These are phyloP conservation scores for Trissoscelio sp. DNA, from an alignment of 2,888 invertebrate species.

Conservation along the genomic window DNA sequence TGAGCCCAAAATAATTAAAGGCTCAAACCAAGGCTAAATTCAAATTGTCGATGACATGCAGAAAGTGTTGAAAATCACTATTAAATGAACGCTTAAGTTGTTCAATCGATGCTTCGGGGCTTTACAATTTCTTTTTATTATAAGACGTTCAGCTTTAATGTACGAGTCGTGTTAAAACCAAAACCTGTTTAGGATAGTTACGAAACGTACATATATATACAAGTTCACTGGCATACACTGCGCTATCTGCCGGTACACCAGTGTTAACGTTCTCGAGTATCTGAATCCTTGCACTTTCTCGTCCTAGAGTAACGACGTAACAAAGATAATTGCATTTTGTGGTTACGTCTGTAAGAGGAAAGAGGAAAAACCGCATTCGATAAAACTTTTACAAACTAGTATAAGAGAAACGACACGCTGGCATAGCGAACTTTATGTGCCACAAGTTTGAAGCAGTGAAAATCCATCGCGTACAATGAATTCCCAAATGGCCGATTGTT, in stretches of 20 bases:
- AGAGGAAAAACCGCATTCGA: slow-evolving; percentile 74
- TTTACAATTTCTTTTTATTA: slow-evolving; percentile 51
- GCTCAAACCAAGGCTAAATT: too few relatives aligned
- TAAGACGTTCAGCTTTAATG: slow-evolving; percentile 77
- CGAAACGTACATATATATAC: slow-evolving; percentile 63
- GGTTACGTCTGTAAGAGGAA: slow-evolving; percentile 64
- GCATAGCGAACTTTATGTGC: slow-evolving; percentile 53
- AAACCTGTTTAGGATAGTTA: slow-evolving; percentile 79
- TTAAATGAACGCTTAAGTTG: neutral
- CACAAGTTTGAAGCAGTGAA: slow-evolving; percentile 38
- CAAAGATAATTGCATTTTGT: slow-evolving; percentile 77
- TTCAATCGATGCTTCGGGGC: neutral
- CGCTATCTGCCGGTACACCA: slow-evolving; percentile 37
- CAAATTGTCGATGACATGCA: too few relatives aligned
- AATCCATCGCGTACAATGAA: slow-evolving; percentile 56
- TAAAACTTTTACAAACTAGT: slow-evolving; percentile 75
- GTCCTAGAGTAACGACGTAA: slow-evolving; percentile 69
- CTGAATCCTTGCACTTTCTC: slow-evolving; percentile 61
- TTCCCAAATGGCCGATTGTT: slow-evolving; percentile 57
- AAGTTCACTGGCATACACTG: slow-evolving; percentile 56
- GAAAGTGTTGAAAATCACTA: too few relatives aligned
- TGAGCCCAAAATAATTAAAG: too few relatives aligned
- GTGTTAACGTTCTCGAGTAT: slow-evolving; percentile 60
- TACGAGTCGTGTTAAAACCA: slow-evolving; percentile 78
- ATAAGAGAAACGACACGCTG: slow-evolving; percentile 56